Percentiles rank a stretch among this genome's conserved stretches.
These are phyloP conservation scores for Macrochelys suwanniensis DNA, from an alignment of 2,797 vertebrate genomes.

Conservation along the genomic window DNA sequence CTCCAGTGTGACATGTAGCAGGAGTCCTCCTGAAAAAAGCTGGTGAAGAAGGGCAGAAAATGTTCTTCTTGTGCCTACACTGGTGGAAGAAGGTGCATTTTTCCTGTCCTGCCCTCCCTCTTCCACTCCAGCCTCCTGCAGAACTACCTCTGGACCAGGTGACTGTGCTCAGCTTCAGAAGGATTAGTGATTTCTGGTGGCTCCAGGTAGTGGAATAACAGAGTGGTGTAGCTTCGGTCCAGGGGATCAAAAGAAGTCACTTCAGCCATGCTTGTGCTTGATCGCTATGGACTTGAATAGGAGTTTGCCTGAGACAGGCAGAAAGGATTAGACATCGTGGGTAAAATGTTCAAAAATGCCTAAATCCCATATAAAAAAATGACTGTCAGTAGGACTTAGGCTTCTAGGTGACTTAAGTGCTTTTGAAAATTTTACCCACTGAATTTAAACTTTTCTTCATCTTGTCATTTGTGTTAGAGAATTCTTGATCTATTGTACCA, in stretches of 20 bases:
- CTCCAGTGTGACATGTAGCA: background rate
- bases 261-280: background rate
- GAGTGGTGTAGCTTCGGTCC: background rate
- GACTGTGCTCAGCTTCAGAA: background rate
- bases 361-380: background rate
- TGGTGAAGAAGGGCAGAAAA: background rate
- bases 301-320: background rate
- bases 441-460: background rate
- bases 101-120: background rate
- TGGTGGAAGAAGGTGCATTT: background rate
- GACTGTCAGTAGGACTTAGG: background rate
- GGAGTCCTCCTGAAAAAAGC: background rate
- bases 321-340: background rate
- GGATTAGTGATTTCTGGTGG: background rate
- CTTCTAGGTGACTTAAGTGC: background rate
- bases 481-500: background rate
- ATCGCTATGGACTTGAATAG: background rate
- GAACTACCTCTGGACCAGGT: background rate
- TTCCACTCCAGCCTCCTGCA: background rate
- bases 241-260: background rate
- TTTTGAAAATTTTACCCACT: background rate
- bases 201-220: background rate
- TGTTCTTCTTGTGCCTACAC: background rate
- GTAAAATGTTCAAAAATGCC: background rate
- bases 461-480: background rate